Evolutionary conservation across 2,113 vertebrate genomes (phyloP).

Genomic region (Antennarius striatus): DNA sequence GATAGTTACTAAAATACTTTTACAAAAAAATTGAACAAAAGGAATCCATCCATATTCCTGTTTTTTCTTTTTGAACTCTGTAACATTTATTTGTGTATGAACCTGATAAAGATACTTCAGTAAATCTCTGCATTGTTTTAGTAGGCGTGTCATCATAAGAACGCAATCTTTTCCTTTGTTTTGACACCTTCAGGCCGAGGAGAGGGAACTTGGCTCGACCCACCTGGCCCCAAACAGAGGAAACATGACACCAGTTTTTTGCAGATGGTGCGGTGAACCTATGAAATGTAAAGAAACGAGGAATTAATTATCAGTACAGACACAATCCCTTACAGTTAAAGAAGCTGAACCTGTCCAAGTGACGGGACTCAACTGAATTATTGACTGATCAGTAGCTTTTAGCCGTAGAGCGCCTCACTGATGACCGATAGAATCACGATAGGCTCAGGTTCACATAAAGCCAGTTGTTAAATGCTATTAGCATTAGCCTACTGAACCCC

Average conservation of each 20-base stretch:
- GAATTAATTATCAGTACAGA: neutral
- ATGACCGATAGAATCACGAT: too few species aligned
- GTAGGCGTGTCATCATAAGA: neutral
- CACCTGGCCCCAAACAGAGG: slow-evolving; percentile 56
- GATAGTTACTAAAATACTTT: neutral
- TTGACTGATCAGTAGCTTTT: too few species aligned
- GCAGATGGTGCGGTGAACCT: slow-evolving; percentile 29
- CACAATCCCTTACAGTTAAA: neutral
- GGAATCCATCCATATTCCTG: neutral
- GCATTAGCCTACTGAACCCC: too few species aligned
- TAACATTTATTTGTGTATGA: too few species aligned
- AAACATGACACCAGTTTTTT: slow-evolving; percentile 35
- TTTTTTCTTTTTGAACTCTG: neutral
- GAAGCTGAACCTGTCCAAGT: neutral
- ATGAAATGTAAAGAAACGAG: slow-evolving; percentile 23
- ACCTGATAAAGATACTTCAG: too few species aligned
- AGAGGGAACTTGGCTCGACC: neutral
- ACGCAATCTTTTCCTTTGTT: neutral
- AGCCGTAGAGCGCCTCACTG: too few species aligned
- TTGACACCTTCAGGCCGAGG: neutral
- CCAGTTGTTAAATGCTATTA: too few species aligned
- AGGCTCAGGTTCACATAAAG: too few species aligned
- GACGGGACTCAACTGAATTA: too few species aligned
- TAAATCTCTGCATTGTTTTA: too few species aligned
- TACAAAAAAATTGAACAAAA: slow-evolving; percentile 1